These are phyloP conservation scores for Triops longicaudatus DNA, from an alignment of 1,140 invertebrate species.

Conservation along the genomic window DNA sequence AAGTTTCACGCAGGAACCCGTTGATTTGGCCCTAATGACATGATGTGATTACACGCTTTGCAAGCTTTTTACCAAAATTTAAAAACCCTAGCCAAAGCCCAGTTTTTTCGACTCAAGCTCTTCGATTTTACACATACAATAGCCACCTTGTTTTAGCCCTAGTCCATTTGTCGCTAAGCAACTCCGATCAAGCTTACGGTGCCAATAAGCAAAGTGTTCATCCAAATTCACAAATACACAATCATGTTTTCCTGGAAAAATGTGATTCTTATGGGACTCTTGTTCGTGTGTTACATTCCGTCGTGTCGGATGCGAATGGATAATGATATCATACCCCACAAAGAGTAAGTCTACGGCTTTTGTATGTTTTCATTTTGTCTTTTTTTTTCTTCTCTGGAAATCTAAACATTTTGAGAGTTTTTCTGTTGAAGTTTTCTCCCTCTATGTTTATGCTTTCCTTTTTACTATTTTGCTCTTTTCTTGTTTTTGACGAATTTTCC, in stretches of 20 bases:
- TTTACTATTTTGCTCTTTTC: no score
- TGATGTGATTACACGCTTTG: slow-evolving; percentile 6
- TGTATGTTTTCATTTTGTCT: not conserved
- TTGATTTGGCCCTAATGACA: not conserved
- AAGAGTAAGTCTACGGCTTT: not conserved
- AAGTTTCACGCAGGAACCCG: not conserved
- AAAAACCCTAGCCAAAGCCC: not conserved
- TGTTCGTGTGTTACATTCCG: not conserved
- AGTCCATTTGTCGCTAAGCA: slow-evolving; percentile 7
- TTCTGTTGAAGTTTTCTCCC: not conserved
- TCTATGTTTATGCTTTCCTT: not conserved
- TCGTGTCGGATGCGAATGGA: not conserved
- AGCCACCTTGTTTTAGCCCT: not conserved
- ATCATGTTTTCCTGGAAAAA: not conserved
- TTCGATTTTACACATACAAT: not conserved
- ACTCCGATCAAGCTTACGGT: not conserved
- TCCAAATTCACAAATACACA: not conserved
- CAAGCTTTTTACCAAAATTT: not conserved
- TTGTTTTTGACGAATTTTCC: no score
- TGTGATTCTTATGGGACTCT: not conserved
- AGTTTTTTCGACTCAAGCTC: not conserved
- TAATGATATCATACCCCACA: not conserved
- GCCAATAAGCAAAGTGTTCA: not conserved
- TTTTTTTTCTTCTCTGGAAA: not conserved
- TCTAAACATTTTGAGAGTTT: not conserved